Evolutionary conservation across 2,797 vertebrate species (phyloP), one percentile per base, ranked within the genome.

Genomic region (Sebastes elongatus): DNA sequence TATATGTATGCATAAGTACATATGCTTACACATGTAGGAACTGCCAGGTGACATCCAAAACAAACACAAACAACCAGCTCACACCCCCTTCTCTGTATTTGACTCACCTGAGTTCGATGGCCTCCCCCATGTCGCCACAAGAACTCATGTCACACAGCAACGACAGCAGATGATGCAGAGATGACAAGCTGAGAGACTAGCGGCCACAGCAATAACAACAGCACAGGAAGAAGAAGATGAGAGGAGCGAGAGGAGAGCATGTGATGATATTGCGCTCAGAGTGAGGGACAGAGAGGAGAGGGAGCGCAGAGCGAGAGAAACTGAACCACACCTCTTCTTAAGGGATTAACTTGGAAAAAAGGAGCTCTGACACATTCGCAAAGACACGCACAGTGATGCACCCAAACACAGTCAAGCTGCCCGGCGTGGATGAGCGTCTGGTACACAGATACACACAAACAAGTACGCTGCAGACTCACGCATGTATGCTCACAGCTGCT

Each of bases 101-200:
- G 82, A 92, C 95, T 96, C 90, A 96, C 95, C 95, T 95, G 83
- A 94, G 94, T 74, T 96, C 95, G 32, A 94, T 94, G 76, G 92
- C 91, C 86, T 95, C 94, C 78, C 91, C 95, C 93, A 96, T 94
- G 83, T 93, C 91, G 62, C 87, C 83, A 86, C 85, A 90, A 86
- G 87, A 92, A 89, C 92, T 95, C 94, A 95, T 95, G 76, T 90
- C 84, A 70, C 81, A 77, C 57, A 33, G 74, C 68, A 78, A 65
- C 27, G 14, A 61, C 71, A 55, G 78, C 78, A 56, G 88, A 81
- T 33, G 71, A 84, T 10, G 81, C 78, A 78, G 82, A 82, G 85
- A 82, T 73, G 83, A 87, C 72, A 53, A 70, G 68, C 57, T n/a
- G 86, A 74, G 88, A 84, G 75, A 88, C 78, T 62, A 74, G 86